Evolutionary conservation across 2,888 invertebrate species (phyloP).

Genomic region (Netelia melanura): DNA sequence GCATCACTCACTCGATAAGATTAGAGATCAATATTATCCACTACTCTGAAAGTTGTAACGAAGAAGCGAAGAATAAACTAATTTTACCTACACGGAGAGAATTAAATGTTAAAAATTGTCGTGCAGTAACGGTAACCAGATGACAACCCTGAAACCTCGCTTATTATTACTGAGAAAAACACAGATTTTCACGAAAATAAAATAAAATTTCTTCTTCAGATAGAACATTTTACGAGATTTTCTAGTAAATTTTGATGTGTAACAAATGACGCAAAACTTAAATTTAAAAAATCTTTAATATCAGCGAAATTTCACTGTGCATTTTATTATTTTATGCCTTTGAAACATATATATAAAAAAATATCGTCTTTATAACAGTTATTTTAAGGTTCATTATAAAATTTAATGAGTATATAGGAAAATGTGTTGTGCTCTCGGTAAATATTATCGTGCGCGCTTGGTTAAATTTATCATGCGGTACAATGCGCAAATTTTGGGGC

Average conservation of each 20-base stretch:
- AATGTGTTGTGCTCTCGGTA: no score
- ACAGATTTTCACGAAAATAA: slow-evolving; percentile 8
- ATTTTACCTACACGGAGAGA: slow-evolving; percentile 6
- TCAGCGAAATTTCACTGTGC: background rate
- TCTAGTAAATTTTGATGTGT: background rate
- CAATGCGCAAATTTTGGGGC: no score
- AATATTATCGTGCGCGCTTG: no score
- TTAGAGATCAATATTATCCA: no score
- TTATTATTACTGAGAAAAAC: background rate
- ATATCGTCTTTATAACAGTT: no score
- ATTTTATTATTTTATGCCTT: background rate
- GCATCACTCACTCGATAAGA: no score
- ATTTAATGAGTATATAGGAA: no score
- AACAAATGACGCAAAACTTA: background rate
- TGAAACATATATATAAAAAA: no score
- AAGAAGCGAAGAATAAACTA: no score
- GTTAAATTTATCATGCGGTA: no score
- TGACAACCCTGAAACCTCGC: background rate
- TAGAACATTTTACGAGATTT: background rate
- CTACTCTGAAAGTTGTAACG: no score
- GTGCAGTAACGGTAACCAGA: slow-evolving; percentile 4
- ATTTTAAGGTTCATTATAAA: no score
- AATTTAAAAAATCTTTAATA: background rate
- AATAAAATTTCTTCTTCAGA: background rate
- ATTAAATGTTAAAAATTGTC: background rate